Base-by-base conservation (phyloP, 2,797 vertebrate species). In the Chanos chanos region DNA sequence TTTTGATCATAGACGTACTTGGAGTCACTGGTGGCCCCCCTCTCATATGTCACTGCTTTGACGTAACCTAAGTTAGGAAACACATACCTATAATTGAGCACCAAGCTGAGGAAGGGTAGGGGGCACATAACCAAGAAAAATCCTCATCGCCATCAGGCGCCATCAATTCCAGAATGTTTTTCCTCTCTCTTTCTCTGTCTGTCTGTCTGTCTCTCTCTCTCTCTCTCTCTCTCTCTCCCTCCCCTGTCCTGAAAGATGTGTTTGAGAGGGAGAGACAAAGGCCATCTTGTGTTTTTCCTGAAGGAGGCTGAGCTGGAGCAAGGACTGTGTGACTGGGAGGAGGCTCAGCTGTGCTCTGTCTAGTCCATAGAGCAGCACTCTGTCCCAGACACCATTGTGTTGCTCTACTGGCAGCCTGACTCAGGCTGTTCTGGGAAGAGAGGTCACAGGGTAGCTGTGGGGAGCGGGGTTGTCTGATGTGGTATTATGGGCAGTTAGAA, bases 181-280 rank as follows among this genome's bases (percentile, higher is more conserved):
- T 60, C 7, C 9, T 5, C 8, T 31, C 8, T 7, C 25, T 4
- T 7, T 27, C 3, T n/a, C n/a, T n/a, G n/a, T n/a, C 54, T 37
- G 64, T 48, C 31, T 30, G 36, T 49, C 54, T 52, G 57, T 61
- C 68, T 72, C 66, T 62, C 58, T 72, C 52, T 53, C 37, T 62
- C 43, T 43, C n/a, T 15, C 56, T 50, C 19, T 43, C 9, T 21
- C 8, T 43, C 18, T 43, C 18, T 41, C 3, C 43, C 40, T 21
- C 10, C n/a, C 50, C 61, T 39, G 22, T 66, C 41, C 67, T 76
- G 74, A 76, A 73, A 71, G 64, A 72, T 62, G 56, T 51, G 61
- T 73, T 76, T 76, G 71, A 73, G 68, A 68, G 40, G 27, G 22
- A 49, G 51, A 71, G 61, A 76, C 74, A 76, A 76, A 73, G 71